Conservation (phyloP, 1,140 invertebrate species). For the Drosophila seguyi region DNA sequence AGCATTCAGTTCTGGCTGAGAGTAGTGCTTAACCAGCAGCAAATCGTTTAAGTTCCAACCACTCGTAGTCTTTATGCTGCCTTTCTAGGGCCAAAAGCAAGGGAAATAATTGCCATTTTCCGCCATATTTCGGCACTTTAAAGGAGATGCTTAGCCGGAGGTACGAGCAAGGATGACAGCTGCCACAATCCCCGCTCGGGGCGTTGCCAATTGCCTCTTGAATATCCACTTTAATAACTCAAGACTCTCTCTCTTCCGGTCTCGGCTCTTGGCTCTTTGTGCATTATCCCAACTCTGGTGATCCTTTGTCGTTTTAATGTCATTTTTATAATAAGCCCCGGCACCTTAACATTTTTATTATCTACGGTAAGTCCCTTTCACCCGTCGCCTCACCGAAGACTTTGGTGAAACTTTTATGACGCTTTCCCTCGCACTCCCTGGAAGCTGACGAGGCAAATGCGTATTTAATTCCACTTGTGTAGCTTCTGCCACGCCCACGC, state of each 20-base stretch:
- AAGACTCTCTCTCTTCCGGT: background rate
- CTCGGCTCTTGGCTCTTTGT: background rate
- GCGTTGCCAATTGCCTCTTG: constrained; percentile 42
- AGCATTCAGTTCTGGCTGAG: constrained; percentile 18
- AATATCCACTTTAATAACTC: constrained; percentile 76
- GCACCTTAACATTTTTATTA: constrained; percentile 80
- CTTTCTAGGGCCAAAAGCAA: background rate
- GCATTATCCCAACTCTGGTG: constrained; percentile 14
- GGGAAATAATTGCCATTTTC: constrained; percentile 50
- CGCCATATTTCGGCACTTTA: constrained; percentile 27
- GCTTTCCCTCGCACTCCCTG: constrained; percentile 16
- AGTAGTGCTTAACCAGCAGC: constrained; percentile 25
- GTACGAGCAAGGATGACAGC: background rate
- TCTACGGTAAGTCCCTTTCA: constrained; percentile 40
- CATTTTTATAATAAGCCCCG: constrained; percentile 76
- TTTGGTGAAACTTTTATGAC: constrained; percentile 62
- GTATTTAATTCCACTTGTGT: constrained; percentile 76
- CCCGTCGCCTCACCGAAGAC: constrained; percentile 7
- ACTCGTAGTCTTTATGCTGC: background rate
- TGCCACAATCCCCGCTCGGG: constrained; percentile 33
- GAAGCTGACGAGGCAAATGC: constrained; percentile 75
- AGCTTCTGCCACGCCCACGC: constrained; percentile 55
- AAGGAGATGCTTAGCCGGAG: constrained; percentile 11
- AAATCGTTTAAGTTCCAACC: constrained; percentile 14
- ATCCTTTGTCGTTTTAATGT: constrained; percentile 67